A percentile compares a stretch with the other conserved stretches of the same genome.
These are phyloP conservation scores for Cacoxenus indagator DNA, from an alignment of 2,888 invertebrate species.

Conservation along the genomic window DNA sequence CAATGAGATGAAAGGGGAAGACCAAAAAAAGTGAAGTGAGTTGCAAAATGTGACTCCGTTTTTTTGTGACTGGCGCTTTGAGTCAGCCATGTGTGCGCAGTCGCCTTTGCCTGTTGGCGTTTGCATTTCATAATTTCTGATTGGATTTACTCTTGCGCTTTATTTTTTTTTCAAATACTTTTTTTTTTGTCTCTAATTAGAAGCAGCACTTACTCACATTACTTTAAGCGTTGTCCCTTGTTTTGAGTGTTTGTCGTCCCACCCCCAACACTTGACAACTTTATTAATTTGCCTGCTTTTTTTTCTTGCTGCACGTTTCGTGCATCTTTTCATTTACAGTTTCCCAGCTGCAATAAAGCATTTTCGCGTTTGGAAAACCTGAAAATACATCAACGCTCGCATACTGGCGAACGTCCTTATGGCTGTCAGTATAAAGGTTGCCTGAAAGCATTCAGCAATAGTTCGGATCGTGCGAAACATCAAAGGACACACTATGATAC, in stretches of 20 bases:
- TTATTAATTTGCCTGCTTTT: conserved; percentile 8
- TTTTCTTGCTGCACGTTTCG: conserved; percentile 15
- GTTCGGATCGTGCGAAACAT: conserved; percentile 98
- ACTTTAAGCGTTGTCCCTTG: conserved; percentile 3
- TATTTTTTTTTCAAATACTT: background rate
- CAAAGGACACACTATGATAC: conserved; percentile 98
- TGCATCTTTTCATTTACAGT: conserved; percentile 75
- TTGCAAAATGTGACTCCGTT: too few species aligned
- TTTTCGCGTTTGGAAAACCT: conserved; percentile 97
- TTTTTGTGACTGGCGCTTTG: background rate
- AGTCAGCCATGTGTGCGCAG: too few species aligned
- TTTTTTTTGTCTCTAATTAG: conserved; percentile 12
- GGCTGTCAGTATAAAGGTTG: conserved; percentile 94
- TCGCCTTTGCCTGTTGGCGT: background rate
- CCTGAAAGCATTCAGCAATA: conserved; percentile 97
- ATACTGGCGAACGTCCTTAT: conserved; percentile 97
- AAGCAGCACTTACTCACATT: background rate
- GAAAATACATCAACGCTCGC: conserved; percentile 96
- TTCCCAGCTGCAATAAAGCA: conserved; percentile 93
- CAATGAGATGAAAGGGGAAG: too few species aligned
- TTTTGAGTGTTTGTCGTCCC: background rate
- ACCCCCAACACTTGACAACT: background rate
- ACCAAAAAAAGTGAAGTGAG: too few species aligned
- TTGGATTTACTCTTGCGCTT: background rate
- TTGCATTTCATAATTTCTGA: background rate